Percentiles rank a stretch among this genome's conserved stretches.
These are phyloP conservation scores for Villa cingulata DNA, from an alignment of 2,888 invertebrate genomes.

Conservation along the genomic window DNA sequence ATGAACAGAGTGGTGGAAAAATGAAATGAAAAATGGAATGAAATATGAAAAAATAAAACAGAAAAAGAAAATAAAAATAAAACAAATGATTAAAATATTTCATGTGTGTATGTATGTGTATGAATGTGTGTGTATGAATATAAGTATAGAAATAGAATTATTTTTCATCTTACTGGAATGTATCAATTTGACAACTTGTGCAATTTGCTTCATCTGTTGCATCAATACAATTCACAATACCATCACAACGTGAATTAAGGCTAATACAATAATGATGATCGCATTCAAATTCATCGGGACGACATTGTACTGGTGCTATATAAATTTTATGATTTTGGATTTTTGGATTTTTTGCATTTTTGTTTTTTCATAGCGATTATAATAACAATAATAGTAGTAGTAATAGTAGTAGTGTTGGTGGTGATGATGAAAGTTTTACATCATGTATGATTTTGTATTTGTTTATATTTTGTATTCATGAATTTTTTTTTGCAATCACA, in stretches of 20 bases:
- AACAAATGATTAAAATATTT: slow-evolving; percentile 2
- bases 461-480: too few species aligned
- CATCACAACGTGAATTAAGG: slow-evolving; percentile 39
- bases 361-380: too few species aligned
- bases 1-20: too few species aligned
- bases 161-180: slow-evolving; percentile 32
- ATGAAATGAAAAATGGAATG: too few species aligned
- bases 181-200: slow-evolving; percentile 28
- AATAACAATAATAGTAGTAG: too few species aligned
- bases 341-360: too few species aligned
- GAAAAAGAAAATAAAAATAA: slow-evolving; percentile 4
- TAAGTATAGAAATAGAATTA: slow-evolving; percentile 2
- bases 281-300: slow-evolving; percentile 40
- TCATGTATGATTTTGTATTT: too few species aligned
- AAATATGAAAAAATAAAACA: background rate
- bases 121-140: too few species aligned
- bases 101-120: background rate
- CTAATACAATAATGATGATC: slow-evolving; percentile 46
- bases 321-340: too few species aligned
- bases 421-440: too few species aligned
- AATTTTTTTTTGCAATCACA: too few species aligned
- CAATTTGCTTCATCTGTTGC: slow-evolving; percentile 40
- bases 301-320: slow-evolving; percentile 22
- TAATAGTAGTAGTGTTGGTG: too few species aligned
- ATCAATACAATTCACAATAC: slow-evolving; percentile 40